phyloP scores from a whole-genome alignment of 2,113 vertebrate species.

The Ardeotis arabs region DNA sequence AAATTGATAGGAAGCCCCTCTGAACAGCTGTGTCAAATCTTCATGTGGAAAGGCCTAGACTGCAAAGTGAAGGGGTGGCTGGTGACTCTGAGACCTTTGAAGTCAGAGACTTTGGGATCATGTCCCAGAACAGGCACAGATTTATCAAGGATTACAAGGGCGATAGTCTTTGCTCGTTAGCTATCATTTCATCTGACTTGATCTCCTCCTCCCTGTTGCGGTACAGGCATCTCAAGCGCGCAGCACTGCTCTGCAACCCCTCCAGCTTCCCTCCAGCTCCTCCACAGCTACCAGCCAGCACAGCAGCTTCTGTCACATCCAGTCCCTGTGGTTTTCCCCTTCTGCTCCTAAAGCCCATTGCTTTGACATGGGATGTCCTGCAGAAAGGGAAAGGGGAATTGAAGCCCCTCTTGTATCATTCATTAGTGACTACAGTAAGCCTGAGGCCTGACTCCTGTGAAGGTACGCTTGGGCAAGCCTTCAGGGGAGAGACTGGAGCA shows the following conservation, averaged over 20 bases:
- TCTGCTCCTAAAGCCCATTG: background rate
- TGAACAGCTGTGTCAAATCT: background rate
- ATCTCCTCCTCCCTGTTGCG: background rate
- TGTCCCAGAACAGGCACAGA: background rate
- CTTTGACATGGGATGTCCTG: background rate
- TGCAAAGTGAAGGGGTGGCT: background rate
- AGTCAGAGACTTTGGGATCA: background rate
- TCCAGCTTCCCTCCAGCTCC: background rate
- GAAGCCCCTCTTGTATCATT: background rate
- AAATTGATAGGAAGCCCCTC: background rate
- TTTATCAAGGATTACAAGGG: background rate
- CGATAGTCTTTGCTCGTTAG: background rate
- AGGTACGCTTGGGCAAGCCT: background rate
- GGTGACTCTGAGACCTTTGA: background rate
- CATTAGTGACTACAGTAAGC: background rate
- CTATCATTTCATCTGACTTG: background rate
- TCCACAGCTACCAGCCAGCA: background rate
- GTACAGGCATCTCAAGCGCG: background rate
- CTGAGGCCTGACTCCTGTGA: background rate
- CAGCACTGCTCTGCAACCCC: background rate
- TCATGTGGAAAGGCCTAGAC: background rate
- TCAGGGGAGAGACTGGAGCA: background rate
- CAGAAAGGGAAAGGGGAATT: background rate
- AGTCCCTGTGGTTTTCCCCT: background rate
- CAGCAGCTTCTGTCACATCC: background rate